phyloP scores from a whole-genome alignment of 2,888 invertebrate genomes.

The Pogonocherus hispidulus region DNA sequence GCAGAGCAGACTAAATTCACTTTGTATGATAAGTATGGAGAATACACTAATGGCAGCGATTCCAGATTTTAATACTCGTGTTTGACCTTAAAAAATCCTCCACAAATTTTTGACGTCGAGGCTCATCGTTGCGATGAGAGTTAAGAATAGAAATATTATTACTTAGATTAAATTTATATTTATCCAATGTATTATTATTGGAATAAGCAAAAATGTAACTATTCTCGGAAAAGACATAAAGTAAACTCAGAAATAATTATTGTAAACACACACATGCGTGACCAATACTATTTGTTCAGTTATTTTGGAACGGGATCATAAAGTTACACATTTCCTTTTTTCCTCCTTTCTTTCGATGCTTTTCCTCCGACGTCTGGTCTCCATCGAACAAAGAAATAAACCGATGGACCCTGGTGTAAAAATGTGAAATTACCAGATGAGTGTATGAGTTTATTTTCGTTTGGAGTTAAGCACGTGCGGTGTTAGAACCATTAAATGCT shows the following conservation, averaged over 20 bases:
- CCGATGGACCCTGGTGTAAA: constrained; percentile 31
- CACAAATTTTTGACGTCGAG: too few species aligned
- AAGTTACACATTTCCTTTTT: constrained; percentile 31
- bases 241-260: not conserved
- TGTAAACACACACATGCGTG: constrained; percentile 39
- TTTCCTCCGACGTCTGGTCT: constrained; percentile 22
- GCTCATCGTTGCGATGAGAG: too few species aligned
- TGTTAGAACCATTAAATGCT: not conserved
- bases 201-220: not conserved
- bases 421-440: constrained; percentile 50
- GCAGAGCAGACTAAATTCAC: too few species aligned
- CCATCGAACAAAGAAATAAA: constrained; percentile 26
- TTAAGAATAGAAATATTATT: too few species aligned
- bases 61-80: too few species aligned
- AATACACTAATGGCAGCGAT: too few species aligned
- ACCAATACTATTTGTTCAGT: constrained; percentile 42
- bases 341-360: constrained; percentile 17
- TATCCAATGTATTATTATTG: too few species aligned
- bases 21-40: too few species aligned
- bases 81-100: too few species aligned
- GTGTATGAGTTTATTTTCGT: constrained; percentile 51
- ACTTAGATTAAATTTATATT: too few species aligned
- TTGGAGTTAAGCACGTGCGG: constrained; percentile 50
- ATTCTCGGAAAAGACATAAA: not conserved
- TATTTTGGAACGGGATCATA: constrained; percentile 30